phyloP scores from a whole-genome alignment of 2,888 invertebrate genomes.

The Neoascia interrupta region DNA sequence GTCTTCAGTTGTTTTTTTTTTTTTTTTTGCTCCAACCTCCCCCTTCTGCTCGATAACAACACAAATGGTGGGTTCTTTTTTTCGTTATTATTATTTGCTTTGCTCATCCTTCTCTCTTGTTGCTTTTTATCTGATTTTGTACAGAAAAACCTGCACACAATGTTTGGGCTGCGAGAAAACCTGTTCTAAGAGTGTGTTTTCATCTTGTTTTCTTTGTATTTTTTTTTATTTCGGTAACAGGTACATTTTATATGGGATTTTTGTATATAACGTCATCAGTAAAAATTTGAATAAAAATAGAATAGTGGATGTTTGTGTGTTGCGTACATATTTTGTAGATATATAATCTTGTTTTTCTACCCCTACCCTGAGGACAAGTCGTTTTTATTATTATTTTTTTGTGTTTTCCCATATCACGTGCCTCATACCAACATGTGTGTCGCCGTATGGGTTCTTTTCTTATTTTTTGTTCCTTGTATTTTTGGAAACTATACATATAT shows the following conservation, averaged over 20 bases:
- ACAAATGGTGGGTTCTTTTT: constrained; percentile 39
- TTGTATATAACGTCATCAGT: constrained; percentile 28
- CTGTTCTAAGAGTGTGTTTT: constrained; percentile 39
- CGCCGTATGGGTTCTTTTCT: constrained; percentile 12
- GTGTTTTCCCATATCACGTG: constrained; percentile 47
- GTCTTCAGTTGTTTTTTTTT: constrained; percentile 16
- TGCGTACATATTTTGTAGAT: background rate
- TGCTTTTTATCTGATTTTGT: constrained; percentile 41
- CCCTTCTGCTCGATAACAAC: constrained; percentile 40
- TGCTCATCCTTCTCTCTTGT: constrained; percentile 48
- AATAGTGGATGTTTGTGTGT: too few relatives aligned
- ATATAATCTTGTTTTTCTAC: constrained; percentile 2
- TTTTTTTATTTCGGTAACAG: constrained; percentile 27
- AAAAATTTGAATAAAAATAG: constrained; percentile 45
- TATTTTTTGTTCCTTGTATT: constrained; percentile 2
- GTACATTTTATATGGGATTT: constrained; percentile 34
- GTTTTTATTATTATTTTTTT: constrained; percentile 13
- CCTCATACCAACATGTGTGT: constrained; percentile 21
- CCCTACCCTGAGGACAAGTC: background rate
- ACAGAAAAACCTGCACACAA: constrained; percentile 55
- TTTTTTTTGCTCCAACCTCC: background rate
- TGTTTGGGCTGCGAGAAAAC: constrained; percentile 53
- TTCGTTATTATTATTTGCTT: constrained; percentile 34
- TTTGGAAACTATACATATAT: constrained; percentile 7
- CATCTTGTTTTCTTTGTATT: constrained; percentile 16